phyloP scores from a whole-genome alignment of 2,113 vertebrate species.

The Rafetus swinhoei region DNA sequence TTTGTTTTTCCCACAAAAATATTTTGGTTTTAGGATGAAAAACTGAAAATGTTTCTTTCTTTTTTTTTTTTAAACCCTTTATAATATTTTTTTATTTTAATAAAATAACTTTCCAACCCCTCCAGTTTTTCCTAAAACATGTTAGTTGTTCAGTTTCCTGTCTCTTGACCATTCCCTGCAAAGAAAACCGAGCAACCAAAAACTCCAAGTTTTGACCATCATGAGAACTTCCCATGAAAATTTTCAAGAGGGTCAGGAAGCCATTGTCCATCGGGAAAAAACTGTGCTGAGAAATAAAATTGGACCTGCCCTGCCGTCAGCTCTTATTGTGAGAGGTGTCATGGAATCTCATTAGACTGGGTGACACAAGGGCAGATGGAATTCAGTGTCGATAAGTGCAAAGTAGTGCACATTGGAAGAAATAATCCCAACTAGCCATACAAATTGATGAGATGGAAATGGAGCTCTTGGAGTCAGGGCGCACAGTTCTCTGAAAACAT shows the following conservation, averaged over 20 bases:
- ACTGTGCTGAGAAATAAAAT: conserved; percentile 5
- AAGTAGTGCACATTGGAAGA: too few relatives aligned
- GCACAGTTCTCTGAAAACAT: not conserved
- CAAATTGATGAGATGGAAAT: not conserved
- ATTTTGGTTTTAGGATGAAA: not conserved
- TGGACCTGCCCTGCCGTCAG: not conserved
- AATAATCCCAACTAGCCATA: not conserved
- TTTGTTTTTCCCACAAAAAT: conserved; percentile 20
- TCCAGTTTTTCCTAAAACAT: not conserved
- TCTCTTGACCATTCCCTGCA: not conserved
- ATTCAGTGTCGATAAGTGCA: not conserved
- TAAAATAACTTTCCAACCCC: not conserved
- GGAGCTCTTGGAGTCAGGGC: not conserved
- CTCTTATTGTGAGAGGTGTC: not conserved
- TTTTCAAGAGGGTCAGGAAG: conserved; percentile 26
- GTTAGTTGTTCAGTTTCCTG: not conserved
- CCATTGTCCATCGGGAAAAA: conserved; percentile 23
- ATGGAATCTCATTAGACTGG: not conserved
- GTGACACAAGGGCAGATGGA: not conserved
- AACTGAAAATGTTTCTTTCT: not conserved
- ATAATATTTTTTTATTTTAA: not conserved
- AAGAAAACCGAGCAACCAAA: not conserved
- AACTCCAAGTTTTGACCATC: not conserved
- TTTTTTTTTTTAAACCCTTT: not conserved
- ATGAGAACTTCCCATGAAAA: not conserved